These are phyloP conservation scores for Paraescarpia echinospica DNA, from an alignment of 1,140 invertebrate species.

Conservation along the genomic window DNA sequence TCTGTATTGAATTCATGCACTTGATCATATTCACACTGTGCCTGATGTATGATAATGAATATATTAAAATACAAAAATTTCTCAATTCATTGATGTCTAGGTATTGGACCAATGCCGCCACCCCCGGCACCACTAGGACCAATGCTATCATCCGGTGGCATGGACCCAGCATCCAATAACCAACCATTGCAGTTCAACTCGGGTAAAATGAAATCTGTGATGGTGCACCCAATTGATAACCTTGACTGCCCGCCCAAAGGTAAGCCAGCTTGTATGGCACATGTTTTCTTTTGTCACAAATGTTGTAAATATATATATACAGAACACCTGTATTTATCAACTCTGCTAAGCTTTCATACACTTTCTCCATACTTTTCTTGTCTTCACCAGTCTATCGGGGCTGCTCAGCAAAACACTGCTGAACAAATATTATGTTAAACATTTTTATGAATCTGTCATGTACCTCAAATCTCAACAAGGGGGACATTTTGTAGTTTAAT, in stretches of 20 bases:
- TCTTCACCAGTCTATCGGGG: too few species aligned
- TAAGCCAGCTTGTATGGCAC: background rate
- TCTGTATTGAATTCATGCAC: too few species aligned
- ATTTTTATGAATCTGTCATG: background rate
- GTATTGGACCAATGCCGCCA: conserved; percentile 2
- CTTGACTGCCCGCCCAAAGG: conserved; percentile 18
- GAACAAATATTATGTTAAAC: background rate
- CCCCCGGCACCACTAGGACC: background rate
- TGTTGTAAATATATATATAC: background rate
- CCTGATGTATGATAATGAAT: background rate
- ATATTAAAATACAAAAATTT: background rate
- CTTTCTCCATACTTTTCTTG: too few species aligned
- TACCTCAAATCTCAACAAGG: background rate
- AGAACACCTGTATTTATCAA: background rate
- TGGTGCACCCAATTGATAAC: conserved; percentile 44
- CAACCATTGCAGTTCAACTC: conserved; percentile 70
- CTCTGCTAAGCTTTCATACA: background rate
- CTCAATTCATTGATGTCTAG: background rate
- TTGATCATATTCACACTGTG: too few species aligned
- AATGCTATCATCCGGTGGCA: background rate
- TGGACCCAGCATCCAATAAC: conserved; percentile 67
- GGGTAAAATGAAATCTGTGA: conserved; percentile 68
- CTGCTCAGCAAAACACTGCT: background rate
- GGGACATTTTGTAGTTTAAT: background rate
- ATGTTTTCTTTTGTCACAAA: background rate